Base-by-base conservation (phyloP, 2,113 vertebrate species). In the Heterotilapia buettikoferi region DNA sequence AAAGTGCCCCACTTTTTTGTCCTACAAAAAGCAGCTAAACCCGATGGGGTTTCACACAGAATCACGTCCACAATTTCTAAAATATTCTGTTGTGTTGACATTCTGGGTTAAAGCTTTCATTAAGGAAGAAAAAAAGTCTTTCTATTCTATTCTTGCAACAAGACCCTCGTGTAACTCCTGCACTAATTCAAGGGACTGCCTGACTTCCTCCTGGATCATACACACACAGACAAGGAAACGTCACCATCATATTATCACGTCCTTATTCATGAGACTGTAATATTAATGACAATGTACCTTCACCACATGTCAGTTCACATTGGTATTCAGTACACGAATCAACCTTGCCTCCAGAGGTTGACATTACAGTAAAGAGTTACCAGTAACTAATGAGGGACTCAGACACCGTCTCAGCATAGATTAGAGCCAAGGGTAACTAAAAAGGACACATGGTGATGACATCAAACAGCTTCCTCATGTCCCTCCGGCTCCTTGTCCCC, bases 321-420 rank as follows among this genome's bases (percentile, higher is more conserved):
- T 85, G 18, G 76, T 84, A 88, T 91, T 93, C 87, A 66, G 52
- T 45, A 31, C 43, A 38, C 33, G 24, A 56, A 61, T 89, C 85
- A 88, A 88, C 92, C 84, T 93, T 85, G 93, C 86, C 90, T 82
- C 45, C 33, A 31, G 87, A 88, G 87, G 73, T 85, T 85, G 82
- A 89, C 63, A 56, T 90, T 90, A 93, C 85, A 91, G 89, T 90
- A 93, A 87, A 93, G 86, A 82, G 90, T 87, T 89, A 86, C 87
- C 86, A 92, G 90, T 92, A 89, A 93, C 90, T 93, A 94, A 94
- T 88, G 92, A 92, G 84, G 63, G 83, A 83, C 91, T 86, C 18
- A 85, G 85, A 84, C 90, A 57, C 78, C n/a, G 19, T 85, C 85
- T 92, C 84, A 56, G 45, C 83, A 71, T 14, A 90, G 90, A 95